These are phyloP conservation scores for Brenthis hecate DNA, from an alignment of 2,888 invertebrate species.

Conservation along the genomic window DNA sequence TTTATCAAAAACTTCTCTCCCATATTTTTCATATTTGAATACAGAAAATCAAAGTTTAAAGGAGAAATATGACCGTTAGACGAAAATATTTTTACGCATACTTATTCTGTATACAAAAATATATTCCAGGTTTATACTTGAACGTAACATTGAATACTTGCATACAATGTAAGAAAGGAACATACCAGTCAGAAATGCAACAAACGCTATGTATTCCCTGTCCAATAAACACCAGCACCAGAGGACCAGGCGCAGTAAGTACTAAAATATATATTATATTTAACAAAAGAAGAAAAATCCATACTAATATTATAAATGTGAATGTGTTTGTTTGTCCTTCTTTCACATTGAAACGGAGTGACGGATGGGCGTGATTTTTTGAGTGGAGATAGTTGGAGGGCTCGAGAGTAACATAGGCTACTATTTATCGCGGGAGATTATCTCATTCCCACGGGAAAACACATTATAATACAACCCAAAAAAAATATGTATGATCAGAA, in stretches of 20 bases:
- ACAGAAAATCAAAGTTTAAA: background rate
- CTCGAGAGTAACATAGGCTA: too few species aligned
- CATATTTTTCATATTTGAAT: constrained; percentile 8
- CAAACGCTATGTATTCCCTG: constrained; percentile 93
- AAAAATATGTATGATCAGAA: too few species aligned
- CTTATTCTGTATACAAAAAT: background rate
- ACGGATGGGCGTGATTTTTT: too few species aligned
- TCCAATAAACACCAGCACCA: constrained; percentile 95
- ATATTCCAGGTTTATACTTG: constrained; percentile 87
- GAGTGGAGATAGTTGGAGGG: too few species aligned
- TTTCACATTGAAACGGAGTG: too few species aligned
- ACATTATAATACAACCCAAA: too few species aligned
- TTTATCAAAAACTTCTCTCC: constrained; percentile 10
- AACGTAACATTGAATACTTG: constrained; percentile 94
- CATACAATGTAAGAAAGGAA: constrained; percentile 93
- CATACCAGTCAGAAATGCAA: constrained; percentile 94
- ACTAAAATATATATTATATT: constrained; percentile 10
- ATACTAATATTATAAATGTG: too few species aligned
- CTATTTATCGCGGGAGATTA: too few species aligned
- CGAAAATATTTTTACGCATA: constrained; percentile 1
- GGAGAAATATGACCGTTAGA: background rate
- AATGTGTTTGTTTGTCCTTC: too few species aligned
- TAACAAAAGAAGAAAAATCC: background rate
- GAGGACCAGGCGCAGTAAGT: constrained; percentile 90
- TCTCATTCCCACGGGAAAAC: too few species aligned